Percentiles rank a stretch among this genome's conserved stretches.
Conservation (phyloP, 2,888 invertebrate species). For the Clusia tigrina region DNA sequence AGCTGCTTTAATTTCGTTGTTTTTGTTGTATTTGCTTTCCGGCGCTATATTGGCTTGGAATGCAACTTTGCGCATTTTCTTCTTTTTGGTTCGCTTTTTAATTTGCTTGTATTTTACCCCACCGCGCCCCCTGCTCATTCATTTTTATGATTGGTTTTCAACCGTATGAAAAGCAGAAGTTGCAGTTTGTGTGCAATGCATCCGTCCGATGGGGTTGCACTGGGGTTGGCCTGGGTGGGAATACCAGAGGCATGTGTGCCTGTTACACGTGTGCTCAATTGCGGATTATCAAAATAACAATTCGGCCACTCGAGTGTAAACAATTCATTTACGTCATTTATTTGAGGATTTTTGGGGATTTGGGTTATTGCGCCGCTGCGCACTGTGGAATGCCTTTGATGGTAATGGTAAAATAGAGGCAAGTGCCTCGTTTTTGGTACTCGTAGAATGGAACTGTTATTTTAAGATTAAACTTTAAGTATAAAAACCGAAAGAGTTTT, state of each 20-base stretch:
- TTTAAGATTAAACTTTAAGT: too few species aligned
- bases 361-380: too few species aligned
- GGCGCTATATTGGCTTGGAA: background rate
- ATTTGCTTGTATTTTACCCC: background rate
- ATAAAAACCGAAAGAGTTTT: too few species aligned
- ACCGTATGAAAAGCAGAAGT: background rate
- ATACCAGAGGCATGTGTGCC: background rate
- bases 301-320: slow-evolving; percentile 35
- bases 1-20: background rate
- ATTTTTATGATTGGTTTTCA: slow-evolving; percentile 19
- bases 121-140: too few species aligned
- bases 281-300: slow-evolving; percentile 34
- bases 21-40: background rate
- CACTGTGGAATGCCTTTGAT: too few species aligned
- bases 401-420: too few species aligned
- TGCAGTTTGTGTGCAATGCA: background rate
- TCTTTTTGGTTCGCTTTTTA: background rate
- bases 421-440: too few species aligned
- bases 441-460: too few species aligned
- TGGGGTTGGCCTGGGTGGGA: background rate
- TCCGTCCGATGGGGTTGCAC: background rate
- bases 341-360: too few species aligned
- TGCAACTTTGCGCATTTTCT: background rate
- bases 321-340: slow-evolving; percentile 37
- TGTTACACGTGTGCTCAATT: slow-evolving; percentile 14